These are phyloP conservation scores for Stratiomys singularior DNA, from an alignment of 2,888 invertebrate species.

Conservation along the genomic window DNA sequence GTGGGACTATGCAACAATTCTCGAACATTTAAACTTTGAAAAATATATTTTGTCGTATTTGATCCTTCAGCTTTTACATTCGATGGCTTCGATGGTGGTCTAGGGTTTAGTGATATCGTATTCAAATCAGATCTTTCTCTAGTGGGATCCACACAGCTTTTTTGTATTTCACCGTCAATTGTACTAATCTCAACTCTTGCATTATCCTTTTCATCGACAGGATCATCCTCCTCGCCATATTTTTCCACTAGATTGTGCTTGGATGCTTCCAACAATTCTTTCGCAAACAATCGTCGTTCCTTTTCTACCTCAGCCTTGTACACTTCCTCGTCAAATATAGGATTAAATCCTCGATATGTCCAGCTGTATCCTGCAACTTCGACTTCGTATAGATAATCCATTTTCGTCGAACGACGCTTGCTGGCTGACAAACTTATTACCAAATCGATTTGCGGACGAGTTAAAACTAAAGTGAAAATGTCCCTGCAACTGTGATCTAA, in stretches of 20 bases:
- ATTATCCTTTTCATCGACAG: not conserved
- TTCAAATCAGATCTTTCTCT: not conserved
- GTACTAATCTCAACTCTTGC: not conserved
- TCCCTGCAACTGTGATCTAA: no score
- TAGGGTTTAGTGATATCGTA: not conserved
- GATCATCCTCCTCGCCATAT: not conserved
- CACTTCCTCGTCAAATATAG: not conserved
- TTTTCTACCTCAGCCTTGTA: not conserved
- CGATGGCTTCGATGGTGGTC: not conserved
- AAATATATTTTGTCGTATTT: not conserved
- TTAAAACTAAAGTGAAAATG: no score
- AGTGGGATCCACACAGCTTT: not conserved
- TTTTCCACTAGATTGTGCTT: not conserved
- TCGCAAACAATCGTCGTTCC: not conserved
- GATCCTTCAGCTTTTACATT: not conserved
- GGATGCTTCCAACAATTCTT: not conserved
- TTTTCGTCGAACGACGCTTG: no score
- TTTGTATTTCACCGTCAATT: not conserved
- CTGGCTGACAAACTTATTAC: no score
- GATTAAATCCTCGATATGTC: conserved; percentile 3
- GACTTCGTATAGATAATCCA: conserved; percentile 25
- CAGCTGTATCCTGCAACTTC: conserved; percentile 18
- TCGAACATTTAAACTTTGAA: conserved; percentile 4
- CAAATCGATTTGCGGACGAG: no score
- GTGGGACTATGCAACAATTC: not conserved